Percentiles rank a stretch among this genome's conserved stretches.
These are phyloP conservation scores for Cariama cristata DNA, from an alignment of 2,113 vertebrate genomes.

Conservation along the genomic window DNA sequence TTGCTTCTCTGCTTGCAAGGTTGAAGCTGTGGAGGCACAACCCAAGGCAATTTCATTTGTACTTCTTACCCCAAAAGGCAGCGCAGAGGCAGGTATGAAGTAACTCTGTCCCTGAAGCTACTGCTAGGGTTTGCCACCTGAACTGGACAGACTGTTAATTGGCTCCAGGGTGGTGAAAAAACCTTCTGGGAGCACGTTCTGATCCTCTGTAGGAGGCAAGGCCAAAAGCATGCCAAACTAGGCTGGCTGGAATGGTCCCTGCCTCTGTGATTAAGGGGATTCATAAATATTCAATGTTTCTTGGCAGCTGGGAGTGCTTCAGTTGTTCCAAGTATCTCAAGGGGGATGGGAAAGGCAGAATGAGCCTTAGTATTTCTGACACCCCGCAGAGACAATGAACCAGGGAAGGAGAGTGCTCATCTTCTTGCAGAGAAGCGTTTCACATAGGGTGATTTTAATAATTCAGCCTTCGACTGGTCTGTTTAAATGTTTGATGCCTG, in stretches of 20 bases:
- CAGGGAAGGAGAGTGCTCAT: constrained; percentile 3
- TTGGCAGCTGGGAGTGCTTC: constrained; percentile 67
- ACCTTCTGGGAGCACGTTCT: background rate
- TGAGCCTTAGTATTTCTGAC: constrained; percentile 60
- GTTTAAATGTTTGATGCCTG: constrained; percentile 66
- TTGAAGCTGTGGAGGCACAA: background rate
- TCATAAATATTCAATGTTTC: constrained; percentile 68
- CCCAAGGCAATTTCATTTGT: background rate
- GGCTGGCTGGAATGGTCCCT: constrained; percentile 36
- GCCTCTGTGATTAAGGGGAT: constrained; percentile 55
- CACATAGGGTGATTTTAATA: constrained; percentile 43
- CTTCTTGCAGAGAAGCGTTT: background rate
- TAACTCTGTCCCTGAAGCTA: background rate
- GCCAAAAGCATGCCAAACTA: background rate
- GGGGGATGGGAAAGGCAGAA: constrained; percentile 49
- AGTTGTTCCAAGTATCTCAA: constrained; percentile 43
- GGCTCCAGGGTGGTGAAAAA: background rate
- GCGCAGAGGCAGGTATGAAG: background rate
- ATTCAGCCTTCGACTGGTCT: constrained; percentile 54
- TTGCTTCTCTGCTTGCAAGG: background rate
- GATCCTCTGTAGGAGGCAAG: constrained; percentile 6
- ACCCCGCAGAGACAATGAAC: constrained; percentile 54
- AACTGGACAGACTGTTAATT: background rate
- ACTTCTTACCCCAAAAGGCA: background rate
- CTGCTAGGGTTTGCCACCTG: background rate